A percentile compares a stretch with the other conserved stretches of the same genome.
Conservation (phyloP, 2,797 vertebrate genomes). For the Ptychadena robeensis region DNA sequence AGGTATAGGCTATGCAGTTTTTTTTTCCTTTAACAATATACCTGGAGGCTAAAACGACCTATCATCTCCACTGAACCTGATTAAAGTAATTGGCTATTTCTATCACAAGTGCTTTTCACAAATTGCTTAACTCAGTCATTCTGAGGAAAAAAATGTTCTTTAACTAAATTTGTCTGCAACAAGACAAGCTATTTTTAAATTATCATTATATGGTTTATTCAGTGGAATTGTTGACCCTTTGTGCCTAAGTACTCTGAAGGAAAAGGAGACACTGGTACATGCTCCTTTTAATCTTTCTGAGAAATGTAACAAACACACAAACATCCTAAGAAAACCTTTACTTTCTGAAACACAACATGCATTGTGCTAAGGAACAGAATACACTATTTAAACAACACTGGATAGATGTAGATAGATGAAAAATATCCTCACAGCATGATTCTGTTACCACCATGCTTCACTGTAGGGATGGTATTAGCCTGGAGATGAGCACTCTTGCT, state of each 20-base stretch:
- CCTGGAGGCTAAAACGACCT: constrained; percentile 72
- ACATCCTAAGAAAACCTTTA: background rate
- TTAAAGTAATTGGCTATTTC: constrained; percentile 81
- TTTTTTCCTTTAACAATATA: constrained; percentile 64
- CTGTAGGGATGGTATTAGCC: too few relatives aligned
- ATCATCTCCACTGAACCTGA: constrained; percentile 75
- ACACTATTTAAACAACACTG: too few relatives aligned
- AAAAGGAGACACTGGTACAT: too few relatives aligned
- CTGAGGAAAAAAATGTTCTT: background rate
- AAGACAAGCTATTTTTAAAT: constrained; percentile 46
- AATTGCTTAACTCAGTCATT: constrained; percentile 69
- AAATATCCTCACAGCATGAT: too few relatives aligned
- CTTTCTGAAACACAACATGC: background rate
- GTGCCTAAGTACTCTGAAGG: background rate
- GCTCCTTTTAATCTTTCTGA: constrained; percentile 1
- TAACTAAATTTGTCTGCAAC: constrained; percentile 35
- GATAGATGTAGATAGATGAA: too few relatives aligned
- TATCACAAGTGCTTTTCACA: constrained; percentile 71
- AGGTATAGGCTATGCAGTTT: constrained; percentile 67
- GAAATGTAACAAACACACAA: constrained; percentile 17
- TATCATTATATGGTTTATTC: constrained; percentile 43
- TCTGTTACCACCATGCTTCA: too few relatives aligned
- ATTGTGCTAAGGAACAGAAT: background rate
- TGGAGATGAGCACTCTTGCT: too few relatives aligned
- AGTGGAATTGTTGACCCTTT: constrained; percentile 25